phyloP scores from a whole-genome alignment of 1,140 invertebrate genomes.

The Sminthurinus signatus region DNA sequence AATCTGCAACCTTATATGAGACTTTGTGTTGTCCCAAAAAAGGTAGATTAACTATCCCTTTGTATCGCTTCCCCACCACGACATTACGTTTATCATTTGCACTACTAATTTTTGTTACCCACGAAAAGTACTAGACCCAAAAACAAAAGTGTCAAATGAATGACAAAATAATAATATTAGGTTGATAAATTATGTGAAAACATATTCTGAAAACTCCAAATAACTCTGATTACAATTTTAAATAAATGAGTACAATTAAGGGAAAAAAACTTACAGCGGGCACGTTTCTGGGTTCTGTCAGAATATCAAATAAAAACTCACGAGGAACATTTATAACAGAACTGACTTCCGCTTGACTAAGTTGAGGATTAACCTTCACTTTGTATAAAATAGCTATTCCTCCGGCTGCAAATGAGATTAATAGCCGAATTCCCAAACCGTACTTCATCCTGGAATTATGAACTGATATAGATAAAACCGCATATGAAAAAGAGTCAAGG shows the following conservation, averaged over 20 bases:
- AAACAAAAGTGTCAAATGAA: too few relatives aligned
- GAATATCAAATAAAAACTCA: constrained; percentile 31
- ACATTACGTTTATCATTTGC: constrained; percentile 28
- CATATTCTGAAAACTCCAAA: neutral
- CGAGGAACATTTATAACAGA: constrained; percentile 26
- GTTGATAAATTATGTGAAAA: constrained; percentile 1
- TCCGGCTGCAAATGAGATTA: constrained; percentile 32
- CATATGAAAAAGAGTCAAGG: too few relatives aligned
- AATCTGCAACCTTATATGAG: constrained; percentile 26
- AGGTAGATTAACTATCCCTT: constrained; percentile 30
- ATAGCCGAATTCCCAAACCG: constrained; percentile 34
- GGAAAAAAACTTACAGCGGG: constrained; percentile 23
- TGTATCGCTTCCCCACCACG: constrained; percentile 30
- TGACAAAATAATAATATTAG: neutral
- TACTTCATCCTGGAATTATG: constrained; percentile 34
- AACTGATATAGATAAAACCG: neutral
- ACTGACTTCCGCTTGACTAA: constrained; percentile 30
- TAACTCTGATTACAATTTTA: neutral
- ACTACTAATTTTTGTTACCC: constrained; percentile 25
- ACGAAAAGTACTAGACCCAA: constrained; percentile 33
- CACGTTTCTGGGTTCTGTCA: constrained; percentile 30
- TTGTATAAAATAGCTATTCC: constrained; percentile 36
- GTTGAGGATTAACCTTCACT: constrained; percentile 15
- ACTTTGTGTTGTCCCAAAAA: constrained; percentile 37
- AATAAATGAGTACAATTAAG: too few relatives aligned